phyloP scores from a whole-genome alignment of 64 coral and sea anemone species.

The Pocillopora verrucosa region DNA sequence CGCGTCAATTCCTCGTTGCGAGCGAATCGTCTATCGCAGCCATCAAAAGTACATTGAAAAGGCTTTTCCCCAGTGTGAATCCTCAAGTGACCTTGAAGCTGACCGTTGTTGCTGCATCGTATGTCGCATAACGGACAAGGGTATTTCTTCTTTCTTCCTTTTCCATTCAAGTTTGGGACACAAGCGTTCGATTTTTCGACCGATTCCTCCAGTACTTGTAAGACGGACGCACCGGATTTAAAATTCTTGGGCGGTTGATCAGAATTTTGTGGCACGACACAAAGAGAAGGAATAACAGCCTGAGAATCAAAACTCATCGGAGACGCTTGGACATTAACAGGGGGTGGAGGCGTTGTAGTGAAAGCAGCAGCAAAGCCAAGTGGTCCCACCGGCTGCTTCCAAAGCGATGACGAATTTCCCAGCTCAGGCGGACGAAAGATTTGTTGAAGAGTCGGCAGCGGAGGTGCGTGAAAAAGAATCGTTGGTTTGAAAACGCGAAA shows the following conservation, averaged over 20 bases:
- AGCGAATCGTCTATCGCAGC: conserved; percentile 86
- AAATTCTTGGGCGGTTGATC: background rate
- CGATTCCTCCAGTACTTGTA: conserved; percentile 17
- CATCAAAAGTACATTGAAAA: conserved; percentile 73
- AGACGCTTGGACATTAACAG: conserved; percentile 57
- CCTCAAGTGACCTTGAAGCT: conserved; percentile 91
- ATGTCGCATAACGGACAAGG: conserved; percentile 90
- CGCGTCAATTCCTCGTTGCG: conserved; percentile 94
- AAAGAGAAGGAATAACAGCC: conserved; percentile 16
- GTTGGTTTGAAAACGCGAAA: conserved; percentile 96
- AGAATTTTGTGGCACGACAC: background rate
- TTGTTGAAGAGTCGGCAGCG: conserved; percentile 64
- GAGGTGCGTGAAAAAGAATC: conserved; percentile 87
- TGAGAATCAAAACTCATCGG: conserved; percentile 43
- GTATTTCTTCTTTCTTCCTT: conserved; percentile 86
- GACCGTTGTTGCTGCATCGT: conserved; percentile 95
- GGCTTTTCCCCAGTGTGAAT: conserved; percentile 95
- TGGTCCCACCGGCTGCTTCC: conserved; percentile 74
- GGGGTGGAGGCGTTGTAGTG: conserved; percentile 62
- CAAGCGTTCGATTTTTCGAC: conserved; percentile 10
- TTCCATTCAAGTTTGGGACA: conserved; percentile 20
- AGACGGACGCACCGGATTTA: conserved; percentile 4
- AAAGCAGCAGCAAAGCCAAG: conserved; percentile 53
- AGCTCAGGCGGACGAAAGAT: conserved; percentile 56
- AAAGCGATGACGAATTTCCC: conserved; percentile 39